Evolutionary conservation across 2,113 vertebrate genomes (phyloP).

Genomic region (Isurus oxyrinchus): DNA sequence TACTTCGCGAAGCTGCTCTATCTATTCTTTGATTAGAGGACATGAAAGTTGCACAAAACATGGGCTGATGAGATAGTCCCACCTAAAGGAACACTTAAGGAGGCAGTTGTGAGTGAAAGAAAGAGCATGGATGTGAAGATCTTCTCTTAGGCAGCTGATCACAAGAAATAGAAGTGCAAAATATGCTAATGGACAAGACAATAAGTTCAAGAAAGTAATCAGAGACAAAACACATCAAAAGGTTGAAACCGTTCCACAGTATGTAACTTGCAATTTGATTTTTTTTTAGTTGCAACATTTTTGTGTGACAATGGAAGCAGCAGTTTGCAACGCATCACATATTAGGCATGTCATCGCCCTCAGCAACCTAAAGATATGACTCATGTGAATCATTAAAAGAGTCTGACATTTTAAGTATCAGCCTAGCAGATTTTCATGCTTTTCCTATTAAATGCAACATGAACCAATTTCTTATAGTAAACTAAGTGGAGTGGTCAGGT

Average conservation of each 20-base stretch:
- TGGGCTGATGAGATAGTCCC: no score
- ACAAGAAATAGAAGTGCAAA: neutral
- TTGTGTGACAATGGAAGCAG: neutral
- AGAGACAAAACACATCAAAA: neutral
- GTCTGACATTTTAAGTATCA: conserved; percentile 29
- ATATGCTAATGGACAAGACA: neutral
- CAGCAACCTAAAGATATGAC: neutral
- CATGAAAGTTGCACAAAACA: neutral
- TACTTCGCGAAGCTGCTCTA: neutral
- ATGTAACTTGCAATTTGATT: neutral
- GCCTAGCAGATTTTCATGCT: neutral
- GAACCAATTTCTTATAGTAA: neutral
- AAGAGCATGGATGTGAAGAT: neutral
- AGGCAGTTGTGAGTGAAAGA: neutral
- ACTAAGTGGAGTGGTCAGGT: neutral
- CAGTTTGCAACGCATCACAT: neutral
- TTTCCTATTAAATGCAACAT: neutral
- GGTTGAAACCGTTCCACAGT: neutral
- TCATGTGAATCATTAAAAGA: neutral
- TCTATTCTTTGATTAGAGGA: neutral
- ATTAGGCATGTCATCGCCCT: neutral
- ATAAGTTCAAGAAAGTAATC: neutral
- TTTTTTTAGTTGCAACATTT: neutral
- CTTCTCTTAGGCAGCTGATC: neutral
- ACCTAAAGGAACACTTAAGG: neutral